Conservation (phyloP, 92 coral and sea anemone species). For the Diadumene lineata region DNA sequence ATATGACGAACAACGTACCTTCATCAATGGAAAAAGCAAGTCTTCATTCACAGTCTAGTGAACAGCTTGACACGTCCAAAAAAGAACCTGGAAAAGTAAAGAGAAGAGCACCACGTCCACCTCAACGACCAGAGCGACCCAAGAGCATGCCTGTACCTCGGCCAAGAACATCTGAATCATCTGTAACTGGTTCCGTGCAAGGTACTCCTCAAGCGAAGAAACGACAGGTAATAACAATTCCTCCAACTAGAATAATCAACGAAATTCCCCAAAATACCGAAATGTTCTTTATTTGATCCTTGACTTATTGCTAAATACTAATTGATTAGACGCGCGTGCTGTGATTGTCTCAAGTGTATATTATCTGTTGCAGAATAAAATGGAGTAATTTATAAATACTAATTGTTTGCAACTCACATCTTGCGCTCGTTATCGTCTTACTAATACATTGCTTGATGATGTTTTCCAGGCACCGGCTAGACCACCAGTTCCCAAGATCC, state of each 20-base stretch:
- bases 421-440: no score
- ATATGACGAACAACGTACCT: background rate
- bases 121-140: constrained; percentile 43
- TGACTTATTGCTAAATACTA: no score
- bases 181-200: background rate
- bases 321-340: no score
- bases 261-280: background rate
- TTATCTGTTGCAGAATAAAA: no score
- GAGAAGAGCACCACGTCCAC: constrained; percentile 62
- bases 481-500: constrained; percentile 32
- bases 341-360: no score
- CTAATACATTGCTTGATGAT: background rate
- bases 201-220: constrained; percentile 3
- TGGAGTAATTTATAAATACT: no score
- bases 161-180: background rate
- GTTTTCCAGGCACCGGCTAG: constrained; percentile 35
- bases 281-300: background rate
- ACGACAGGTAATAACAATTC: constrained; percentile 17
- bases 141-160: constrained; percentile 13
- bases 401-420: no score
- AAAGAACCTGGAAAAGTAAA: constrained; percentile 10
- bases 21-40: background rate
- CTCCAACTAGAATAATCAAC: no score
- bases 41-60: constrained; percentile 5
- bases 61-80: constrained; percentile 4